These are phyloP conservation scores for Caenorhabditis tropicalis DNA, from an alignment of 1,140 invertebrate species.

Conservation along the genomic window DNA sequence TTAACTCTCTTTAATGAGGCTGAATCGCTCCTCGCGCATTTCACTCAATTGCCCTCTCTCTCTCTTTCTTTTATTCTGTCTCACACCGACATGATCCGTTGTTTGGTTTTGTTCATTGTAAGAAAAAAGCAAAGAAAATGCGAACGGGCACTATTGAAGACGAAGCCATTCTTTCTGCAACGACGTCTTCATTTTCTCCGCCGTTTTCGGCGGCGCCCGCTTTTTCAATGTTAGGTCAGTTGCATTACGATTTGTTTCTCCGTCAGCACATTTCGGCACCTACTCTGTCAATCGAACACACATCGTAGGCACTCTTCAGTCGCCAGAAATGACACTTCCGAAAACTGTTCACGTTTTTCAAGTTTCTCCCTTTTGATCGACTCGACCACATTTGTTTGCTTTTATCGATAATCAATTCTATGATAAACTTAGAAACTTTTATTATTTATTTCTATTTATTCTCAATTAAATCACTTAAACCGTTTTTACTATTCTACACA, in stretches of 20 bases:
- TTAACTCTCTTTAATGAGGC: slow-evolving; percentile 32
- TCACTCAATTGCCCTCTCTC: neutral
- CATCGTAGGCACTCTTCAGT: neutral
- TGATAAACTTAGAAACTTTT: neutral
- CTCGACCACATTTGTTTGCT: neutral
- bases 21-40: slow-evolving; percentile 6
- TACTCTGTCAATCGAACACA: neutral
- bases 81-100: neutral
- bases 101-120: slow-evolving; percentile 1
- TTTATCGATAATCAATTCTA: neutral
- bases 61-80: neutral
- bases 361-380: neutral
- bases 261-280: slow-evolving; percentile 12
- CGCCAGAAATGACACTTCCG: neutral
- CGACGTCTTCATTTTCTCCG: neutral
- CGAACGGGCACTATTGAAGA: neutral
- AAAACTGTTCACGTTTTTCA: slow-evolving; percentile 1
- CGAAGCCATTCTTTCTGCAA: neutral
- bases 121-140: slow-evolving; percentile 5
- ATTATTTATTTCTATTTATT: neutral
- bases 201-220: neutral
- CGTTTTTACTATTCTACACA: too few relatives aligned
- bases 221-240: slow-evolving; percentile 10
- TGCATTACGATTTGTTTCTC: neutral
- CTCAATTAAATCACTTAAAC: neutral